A percentile compares a stretch with the other conserved stretches of the same genome.
phyloP scores from a whole-genome alignment of 2,797 vertebrate species.

The Urosaurus nigricauda region DNA sequence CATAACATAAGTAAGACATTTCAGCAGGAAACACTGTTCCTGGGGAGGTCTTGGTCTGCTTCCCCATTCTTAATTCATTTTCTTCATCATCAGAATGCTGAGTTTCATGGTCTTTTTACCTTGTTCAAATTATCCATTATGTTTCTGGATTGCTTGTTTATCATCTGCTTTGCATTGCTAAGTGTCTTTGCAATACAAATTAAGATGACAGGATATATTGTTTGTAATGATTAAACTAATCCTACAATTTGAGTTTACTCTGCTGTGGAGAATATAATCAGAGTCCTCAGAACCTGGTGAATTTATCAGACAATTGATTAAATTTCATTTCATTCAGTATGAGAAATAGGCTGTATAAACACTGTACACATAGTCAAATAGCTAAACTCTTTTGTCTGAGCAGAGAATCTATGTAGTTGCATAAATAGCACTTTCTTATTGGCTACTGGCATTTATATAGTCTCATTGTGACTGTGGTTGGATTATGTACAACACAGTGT shows the following conservation, averaged over 20 bases:
- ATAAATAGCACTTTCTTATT: not conserved
- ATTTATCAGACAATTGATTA: conserved; percentile 17
- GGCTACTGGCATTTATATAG: not conserved
- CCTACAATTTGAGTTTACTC: conserved; percentile 30
- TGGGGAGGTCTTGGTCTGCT: not conserved
- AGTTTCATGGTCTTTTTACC: conserved; percentile 20
- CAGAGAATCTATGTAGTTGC: not conserved
- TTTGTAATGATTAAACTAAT: conserved; percentile 31
- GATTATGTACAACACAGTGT: not conserved
- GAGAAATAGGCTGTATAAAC: not conserved
- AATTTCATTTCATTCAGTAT: conserved; percentile 5
- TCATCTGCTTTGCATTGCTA: conserved; percentile 26
- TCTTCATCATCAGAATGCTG: conserved; percentile 8
- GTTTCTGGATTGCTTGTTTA: conserved; percentile 6
- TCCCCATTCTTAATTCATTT: conserved; percentile 3
- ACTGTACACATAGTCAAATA: not conserved
- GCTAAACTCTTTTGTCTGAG: conserved; percentile 1
- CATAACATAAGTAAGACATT: not conserved
- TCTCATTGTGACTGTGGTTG: not conserved
- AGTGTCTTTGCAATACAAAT: conserved; percentile 25
- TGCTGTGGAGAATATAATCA: conserved; percentile 1
- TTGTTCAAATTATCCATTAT: conserved; percentile 33
- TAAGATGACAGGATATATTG: conserved; percentile 23
- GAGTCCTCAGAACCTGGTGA: not conserved
- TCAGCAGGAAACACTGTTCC: not conserved